Evolutionary conservation across 2,888 invertebrate genomes (phyloP).

Genomic region (Lasioglossum marginatum): DNA sequence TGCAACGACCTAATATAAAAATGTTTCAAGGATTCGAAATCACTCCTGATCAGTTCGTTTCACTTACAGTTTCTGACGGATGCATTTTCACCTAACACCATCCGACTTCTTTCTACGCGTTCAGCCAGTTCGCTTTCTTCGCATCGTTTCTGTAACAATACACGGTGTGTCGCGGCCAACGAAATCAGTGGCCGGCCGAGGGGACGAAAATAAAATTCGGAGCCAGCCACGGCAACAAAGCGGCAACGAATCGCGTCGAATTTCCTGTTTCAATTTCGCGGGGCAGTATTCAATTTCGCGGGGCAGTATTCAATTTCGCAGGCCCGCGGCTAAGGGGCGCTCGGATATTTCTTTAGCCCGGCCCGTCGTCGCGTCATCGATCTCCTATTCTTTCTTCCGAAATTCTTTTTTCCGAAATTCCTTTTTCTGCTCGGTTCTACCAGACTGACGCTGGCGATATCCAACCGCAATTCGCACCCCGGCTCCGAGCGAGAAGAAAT

Average conservation of each 20-base stretch:
- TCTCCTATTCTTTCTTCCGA: no score
- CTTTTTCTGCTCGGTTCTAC: slow-evolving; percentile 26
- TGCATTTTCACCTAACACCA: not conserved
- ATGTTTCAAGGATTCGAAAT: not conserved
- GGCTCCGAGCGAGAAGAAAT: slow-evolving; percentile 74
- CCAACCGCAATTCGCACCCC: slow-evolving; percentile 64
- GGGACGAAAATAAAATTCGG: slow-evolving; percentile 59
- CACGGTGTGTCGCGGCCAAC: slow-evolving; percentile 26
- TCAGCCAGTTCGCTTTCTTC: slow-evolving; percentile 2
- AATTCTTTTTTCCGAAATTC: slow-evolving; percentile 42
- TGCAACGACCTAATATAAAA: no score
- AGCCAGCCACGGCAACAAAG: slow-evolving; percentile 70
- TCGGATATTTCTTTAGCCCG: slow-evolving; percentile 61
- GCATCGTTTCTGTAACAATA: slow-evolving; percentile 35
- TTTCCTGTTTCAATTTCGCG: no score
- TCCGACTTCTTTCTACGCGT: not conserved
- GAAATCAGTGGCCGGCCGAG: slow-evolving; percentile 37
- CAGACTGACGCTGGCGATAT: slow-evolving; percentile 59
- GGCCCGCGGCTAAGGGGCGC: slow-evolving; percentile 72
- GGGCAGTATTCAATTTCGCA: slow-evolving; percentile 81
- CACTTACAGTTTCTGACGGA: not conserved
- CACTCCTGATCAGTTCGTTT: not conserved
- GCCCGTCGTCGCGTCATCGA: not conserved
- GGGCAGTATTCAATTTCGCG: slow-evolving; percentile 79
- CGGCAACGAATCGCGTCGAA: slow-evolving; percentile 75